These are phyloP conservation scores for Ormyrus pomaceus DNA, from an alignment of 2,888 invertebrate species.

Conservation along the genomic window DNA sequence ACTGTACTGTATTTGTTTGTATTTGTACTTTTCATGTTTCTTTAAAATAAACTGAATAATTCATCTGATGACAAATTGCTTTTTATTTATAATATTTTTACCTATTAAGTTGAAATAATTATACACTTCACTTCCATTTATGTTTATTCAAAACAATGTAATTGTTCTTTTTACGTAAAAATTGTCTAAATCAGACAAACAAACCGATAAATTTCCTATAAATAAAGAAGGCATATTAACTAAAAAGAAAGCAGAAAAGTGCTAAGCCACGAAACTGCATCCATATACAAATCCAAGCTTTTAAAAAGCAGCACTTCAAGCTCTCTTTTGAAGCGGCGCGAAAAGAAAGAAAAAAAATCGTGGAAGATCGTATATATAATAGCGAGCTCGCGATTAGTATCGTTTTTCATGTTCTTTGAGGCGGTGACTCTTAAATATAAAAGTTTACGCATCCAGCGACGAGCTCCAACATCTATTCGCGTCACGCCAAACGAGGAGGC, in stretches of 20 bases:
- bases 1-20: too few relatives aligned
- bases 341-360: background rate
- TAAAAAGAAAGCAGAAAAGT: background rate
- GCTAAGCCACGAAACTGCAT: background rate
- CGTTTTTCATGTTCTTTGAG: slow-evolving; percentile 50
- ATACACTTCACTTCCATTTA: too few relatives aligned
- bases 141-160: too few relatives aligned
- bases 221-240: too few relatives aligned
- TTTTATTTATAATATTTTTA: too few relatives aligned
- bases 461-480: slow-evolving; percentile 53
- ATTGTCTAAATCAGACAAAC: too few relatives aligned
- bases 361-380: background rate
- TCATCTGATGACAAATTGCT: too few relatives aligned
- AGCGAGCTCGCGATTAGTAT: slow-evolving; percentile 35
- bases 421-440: slow-evolving; percentile 49
- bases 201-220: too few relatives aligned
- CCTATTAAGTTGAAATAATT: too few relatives aligned
- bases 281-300: slow-evolving; percentile 6
- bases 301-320: background rate
- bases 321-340: slow-evolving; percentile 2
- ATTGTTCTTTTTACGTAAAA: too few relatives aligned
- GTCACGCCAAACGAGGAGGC: slow-evolving; percentile 12
- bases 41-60: too few relatives aligned
- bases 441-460: slow-evolving; percentile 51
- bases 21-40: too few relatives aligned